Conservation (phyloP, 2,113 vertebrate genomes). For the Saccopteryx leptura region DNA sequence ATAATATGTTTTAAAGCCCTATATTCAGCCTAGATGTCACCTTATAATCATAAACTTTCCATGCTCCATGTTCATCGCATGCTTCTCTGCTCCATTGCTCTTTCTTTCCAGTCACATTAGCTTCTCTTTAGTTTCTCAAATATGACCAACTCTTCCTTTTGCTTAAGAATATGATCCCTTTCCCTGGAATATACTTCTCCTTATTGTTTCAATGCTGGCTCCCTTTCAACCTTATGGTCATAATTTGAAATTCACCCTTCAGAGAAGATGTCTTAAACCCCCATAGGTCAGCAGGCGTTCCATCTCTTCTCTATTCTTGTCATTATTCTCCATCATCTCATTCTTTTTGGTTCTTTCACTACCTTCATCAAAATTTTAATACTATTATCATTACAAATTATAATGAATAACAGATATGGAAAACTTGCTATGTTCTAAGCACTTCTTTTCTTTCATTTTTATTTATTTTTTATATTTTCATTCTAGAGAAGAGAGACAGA, state of each 20-base stretch:
- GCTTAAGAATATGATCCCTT: not conserved
- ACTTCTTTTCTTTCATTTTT: not conserved
- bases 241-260: not conserved
- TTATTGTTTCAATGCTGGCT: not conserved
- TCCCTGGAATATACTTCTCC: not conserved
- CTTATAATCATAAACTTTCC: not conserved
- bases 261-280: not conserved
- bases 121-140: not conserved
- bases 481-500: too few species aligned
- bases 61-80: not conserved
- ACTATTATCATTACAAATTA: not conserved
- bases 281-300: not conserved
- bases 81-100: not conserved
- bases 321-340: not conserved
- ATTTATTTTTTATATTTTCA: too few species aligned
- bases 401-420: not conserved
- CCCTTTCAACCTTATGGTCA: not conserved
- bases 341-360: not conserved
- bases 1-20: not conserved
- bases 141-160: not conserved
- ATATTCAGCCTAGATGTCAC: not conserved
- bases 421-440: not conserved
- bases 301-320: rapidly evolving
- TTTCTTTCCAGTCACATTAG: rapidly evolving
- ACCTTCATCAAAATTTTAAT: not conserved